These are phyloP conservation scores for Meloe dianella DNA, from an alignment of 2,888 invertebrate species.

Conservation along the genomic window DNA sequence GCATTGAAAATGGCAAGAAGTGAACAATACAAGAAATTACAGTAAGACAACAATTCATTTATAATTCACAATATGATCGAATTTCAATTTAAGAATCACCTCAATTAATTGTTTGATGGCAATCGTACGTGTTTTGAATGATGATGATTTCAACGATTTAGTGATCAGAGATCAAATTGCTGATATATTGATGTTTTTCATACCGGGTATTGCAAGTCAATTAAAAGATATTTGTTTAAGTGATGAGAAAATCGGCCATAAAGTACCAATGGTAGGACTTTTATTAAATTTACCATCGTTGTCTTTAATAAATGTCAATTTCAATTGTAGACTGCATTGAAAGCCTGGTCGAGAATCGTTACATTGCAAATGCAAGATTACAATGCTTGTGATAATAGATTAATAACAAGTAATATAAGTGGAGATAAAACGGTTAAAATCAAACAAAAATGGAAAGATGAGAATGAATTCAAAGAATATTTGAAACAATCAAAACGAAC, in stretches of 20 bases:
- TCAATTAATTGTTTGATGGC: conserved; percentile 69
- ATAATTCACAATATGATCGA: background rate
- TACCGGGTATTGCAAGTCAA: conserved; percentile 69
- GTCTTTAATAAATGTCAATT: background rate
- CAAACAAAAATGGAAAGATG: conserved; percentile 43
- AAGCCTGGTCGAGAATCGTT: conserved; percentile 59
- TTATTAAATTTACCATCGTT: background rate
- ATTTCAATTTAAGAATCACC: conserved; percentile 54
- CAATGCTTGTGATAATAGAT: conserved; percentile 38
- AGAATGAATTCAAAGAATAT: conserved; percentile 54
- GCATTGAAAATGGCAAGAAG: conserved; percentile 69
- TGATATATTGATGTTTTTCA: conserved; percentile 66
- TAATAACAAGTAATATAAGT: conserved; percentile 10
- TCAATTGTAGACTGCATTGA: conserved; percentile 56
- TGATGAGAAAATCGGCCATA: conserved; percentile 67
- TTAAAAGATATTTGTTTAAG: conserved; percentile 66
- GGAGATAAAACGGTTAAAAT: background rate
- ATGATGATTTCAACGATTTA: conserved; percentile 63
- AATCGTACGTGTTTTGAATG: conserved; percentile 66
- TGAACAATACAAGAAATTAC: conserved; percentile 69
- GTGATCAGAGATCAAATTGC: conserved; percentile 63
- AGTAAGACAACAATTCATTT: conserved; percentile 58
- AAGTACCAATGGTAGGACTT: conserved; percentile 68
- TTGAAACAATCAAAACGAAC: conserved; percentile 58
- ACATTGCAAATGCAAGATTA: conserved; percentile 60